A percentile compares a stretch with the other conserved stretches of the same genome.
Evolutionary conservation across 2,797 vertebrate species (phyloP).

Genomic region (Syngnathus acus): DNA sequence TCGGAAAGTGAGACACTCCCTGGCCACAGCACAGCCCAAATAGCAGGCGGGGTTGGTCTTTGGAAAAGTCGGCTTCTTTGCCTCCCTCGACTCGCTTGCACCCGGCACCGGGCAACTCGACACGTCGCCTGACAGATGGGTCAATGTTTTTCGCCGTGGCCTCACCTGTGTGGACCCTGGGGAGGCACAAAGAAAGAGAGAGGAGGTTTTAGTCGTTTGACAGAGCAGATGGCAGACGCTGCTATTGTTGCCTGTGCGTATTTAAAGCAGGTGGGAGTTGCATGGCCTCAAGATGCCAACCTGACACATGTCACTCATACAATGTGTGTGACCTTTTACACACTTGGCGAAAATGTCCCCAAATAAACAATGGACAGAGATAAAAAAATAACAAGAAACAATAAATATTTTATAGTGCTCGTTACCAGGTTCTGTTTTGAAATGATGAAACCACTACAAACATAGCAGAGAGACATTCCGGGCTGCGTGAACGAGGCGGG

Average conservation of each 20-base stretch:
- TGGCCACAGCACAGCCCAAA: constrained; percentile 69
- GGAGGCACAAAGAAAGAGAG: constrained; percentile 32
- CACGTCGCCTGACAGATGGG: constrained; percentile 43
- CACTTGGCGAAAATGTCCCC: neutral
- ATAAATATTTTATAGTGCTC: constrained; percentile 5
- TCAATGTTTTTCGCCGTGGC: constrained; percentile 46
- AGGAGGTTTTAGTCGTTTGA: constrained; percentile 38
- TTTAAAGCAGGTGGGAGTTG: constrained; percentile 40
- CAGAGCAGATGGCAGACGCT: constrained; percentile 45
- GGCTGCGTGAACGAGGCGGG: neutral
- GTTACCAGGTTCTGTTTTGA: constrained; percentile 21
- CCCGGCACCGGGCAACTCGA: constrained; percentile 33
- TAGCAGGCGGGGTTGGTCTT: constrained; percentile 60
- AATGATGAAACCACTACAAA: constrained; percentile 37
- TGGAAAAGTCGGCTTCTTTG: constrained; percentile 55
- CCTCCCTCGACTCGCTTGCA: constrained; percentile 37
- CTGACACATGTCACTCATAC: neutral
- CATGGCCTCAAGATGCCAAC: constrained; percentile 13
- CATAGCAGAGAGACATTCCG: constrained; percentile 5
- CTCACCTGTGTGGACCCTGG: constrained; percentile 42
- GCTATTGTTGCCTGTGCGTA: constrained; percentile 17
- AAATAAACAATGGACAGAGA: neutral
- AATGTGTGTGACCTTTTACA: neutral
- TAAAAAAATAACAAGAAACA: neutral
- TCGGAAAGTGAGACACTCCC: constrained; percentile 69